Evolutionary conservation across 1,140 invertebrate species (phyloP).

Genomic region (Papilio machaon): DNA sequence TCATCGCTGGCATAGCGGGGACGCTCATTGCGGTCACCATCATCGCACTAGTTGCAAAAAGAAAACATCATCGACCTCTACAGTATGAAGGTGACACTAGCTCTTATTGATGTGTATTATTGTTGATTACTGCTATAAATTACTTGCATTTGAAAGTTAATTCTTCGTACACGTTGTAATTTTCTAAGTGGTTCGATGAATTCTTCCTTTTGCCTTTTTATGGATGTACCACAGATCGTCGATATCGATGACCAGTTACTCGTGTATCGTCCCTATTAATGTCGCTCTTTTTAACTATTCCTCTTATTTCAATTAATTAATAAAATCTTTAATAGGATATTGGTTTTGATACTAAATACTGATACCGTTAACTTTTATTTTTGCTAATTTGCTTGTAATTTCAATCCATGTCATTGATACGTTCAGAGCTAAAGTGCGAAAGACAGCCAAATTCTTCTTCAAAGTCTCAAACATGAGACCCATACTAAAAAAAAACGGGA

Average conservation of each 20-base stretch:
- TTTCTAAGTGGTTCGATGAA: no score
- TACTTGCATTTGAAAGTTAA: no score
- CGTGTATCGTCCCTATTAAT: no score
- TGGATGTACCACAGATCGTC: no score
- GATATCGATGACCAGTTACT: no score
- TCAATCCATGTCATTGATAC: constrained; percentile 11
- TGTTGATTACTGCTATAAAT: no score
- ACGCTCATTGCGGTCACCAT: constrained; percentile 60
- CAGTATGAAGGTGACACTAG: constrained; percentile 68
- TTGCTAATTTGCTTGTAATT: constrained; percentile 6
- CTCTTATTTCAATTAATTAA: not conserved
- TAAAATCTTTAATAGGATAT: not conserved
- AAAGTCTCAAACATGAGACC: not conserved
- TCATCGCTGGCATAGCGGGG: constrained; percentile 61
- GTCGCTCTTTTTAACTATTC: not conserved
- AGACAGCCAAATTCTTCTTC: constrained; percentile 7
- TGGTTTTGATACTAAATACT: not conserved
- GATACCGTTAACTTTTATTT: not conserved
- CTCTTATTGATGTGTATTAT: constrained; percentile 23
- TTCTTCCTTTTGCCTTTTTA: no score
- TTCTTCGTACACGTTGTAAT: not conserved
- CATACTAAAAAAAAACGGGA: not conserved
- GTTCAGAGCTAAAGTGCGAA: constrained; percentile 11
- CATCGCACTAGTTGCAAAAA: constrained; percentile 62
- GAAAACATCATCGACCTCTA: constrained; percentile 62